Conservation (phyloP, 1,140 invertebrate species). For the Drosophila asahinai region DNA sequence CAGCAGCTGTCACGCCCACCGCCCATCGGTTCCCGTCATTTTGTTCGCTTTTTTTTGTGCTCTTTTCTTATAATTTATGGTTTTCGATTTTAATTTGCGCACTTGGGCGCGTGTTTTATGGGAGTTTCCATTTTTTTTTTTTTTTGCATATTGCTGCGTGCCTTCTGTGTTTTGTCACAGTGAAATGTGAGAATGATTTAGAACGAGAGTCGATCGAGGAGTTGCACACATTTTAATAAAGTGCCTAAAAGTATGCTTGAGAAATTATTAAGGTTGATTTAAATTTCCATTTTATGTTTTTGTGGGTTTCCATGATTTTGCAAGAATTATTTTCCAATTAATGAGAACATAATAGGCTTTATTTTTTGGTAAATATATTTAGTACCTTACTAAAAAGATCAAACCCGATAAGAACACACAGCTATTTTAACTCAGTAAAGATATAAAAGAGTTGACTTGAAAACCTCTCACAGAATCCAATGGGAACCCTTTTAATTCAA, state of each 20-base stretch:
- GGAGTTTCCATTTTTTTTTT: slow-evolving; percentile 21
- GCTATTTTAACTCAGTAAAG: too few relatives aligned
- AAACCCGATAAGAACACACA: too few relatives aligned
- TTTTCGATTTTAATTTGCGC: slow-evolving; percentile 77
- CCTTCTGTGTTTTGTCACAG: slow-evolving; percentile 56
- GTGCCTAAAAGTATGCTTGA: too few relatives aligned
- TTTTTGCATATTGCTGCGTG: slow-evolving; percentile 56
- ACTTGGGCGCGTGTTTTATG: slow-evolving; percentile 71
- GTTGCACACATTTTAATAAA: neutral
- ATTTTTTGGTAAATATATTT: too few relatives aligned
- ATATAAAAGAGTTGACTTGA: neutral
- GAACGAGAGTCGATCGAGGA: slow-evolving; percentile 29
- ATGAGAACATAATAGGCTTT: too few relatives aligned
- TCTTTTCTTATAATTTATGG: slow-evolving; percentile 67
- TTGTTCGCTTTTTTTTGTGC: neutral
- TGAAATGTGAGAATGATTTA: slow-evolving; percentile 55
- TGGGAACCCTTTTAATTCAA: too few relatives aligned
- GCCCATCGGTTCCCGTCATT: slow-evolving; percentile 2
- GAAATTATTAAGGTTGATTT: neutral
- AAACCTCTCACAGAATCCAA: neutral
- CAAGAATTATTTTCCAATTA: neutral
- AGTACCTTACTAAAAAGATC: too few relatives aligned
- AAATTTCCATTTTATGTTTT: too few relatives aligned
- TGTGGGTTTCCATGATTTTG: too few relatives aligned
- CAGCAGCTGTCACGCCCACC: slow-evolving; percentile 51